Evolutionary conservation across 2,797 vertebrate genomes (phyloP).

Genomic region (Jordanella pulchra): DNA sequence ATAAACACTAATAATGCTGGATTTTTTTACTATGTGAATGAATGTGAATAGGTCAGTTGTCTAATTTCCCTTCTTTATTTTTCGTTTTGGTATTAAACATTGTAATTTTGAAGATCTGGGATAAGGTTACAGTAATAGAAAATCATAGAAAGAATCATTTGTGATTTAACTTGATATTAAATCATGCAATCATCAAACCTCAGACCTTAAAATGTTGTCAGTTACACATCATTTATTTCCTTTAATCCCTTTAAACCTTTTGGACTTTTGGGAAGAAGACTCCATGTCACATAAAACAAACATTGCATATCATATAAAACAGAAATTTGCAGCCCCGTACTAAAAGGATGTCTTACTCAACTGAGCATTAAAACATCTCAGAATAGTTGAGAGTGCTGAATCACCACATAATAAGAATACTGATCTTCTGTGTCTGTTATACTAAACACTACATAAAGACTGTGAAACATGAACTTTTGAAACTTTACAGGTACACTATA

Average conservation of each 20-base stretch:
- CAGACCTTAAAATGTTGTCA: constrained; percentile 31
- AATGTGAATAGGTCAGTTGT: constrained; percentile 54
- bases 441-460: constrained; percentile 55
- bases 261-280: background rate
- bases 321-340: background rate
- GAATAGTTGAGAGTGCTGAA: background rate
- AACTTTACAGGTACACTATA: constrained; percentile 54
- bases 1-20: constrained; percentile 72
- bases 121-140: constrained; percentile 57
- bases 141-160: constrained; percentile 57
- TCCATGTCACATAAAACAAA: background rate
- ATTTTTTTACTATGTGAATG: constrained; percentile 74
- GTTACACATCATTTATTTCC: constrained; percentile 24
- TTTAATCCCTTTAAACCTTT: constrained; percentile 44
- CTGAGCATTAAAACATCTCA: background rate
- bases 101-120: constrained; percentile 45
- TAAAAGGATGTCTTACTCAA: background rate
- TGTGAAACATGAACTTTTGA: constrained; percentile 62
- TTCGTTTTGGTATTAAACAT: constrained; percentile 59
- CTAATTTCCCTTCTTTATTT: constrained; percentile 49
- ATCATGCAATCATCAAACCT: constrained; percentile 29
- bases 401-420: background rate
- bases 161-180: constrained; percentile 44
- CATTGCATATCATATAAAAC: background rate
- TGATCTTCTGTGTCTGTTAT: constrained; percentile 12